Base-by-base conservation (phyloP, 2,113 vertebrate genomes). In the Chionodraco myersi region DNA sequence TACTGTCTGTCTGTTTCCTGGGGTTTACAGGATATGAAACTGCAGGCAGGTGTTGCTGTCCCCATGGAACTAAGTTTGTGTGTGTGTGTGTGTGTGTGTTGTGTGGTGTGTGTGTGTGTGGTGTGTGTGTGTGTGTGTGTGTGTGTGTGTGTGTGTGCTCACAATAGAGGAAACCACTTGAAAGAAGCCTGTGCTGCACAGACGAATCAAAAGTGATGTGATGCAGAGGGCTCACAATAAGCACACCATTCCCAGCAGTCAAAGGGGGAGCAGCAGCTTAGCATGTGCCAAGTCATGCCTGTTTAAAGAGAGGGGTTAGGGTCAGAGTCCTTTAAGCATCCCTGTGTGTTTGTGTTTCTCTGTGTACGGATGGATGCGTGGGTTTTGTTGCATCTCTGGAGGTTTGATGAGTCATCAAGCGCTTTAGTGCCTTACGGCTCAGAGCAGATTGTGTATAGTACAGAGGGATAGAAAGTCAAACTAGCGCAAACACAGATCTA, bases 161-260 rank as follows among this genome's bases (percentile, higher is more conserved):
- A 36, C 26, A 49, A 30, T 80, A 66, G 21, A 70, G 30, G 51
- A 76, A 82, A 84, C 41, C n/a, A 82, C 59, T 83, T 58, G 61
- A 70, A 73, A 80, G 75, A 71, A 63, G 30, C 47, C 47, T 61
- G 75, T 10, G 48, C 71, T 66, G 64, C 52, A 68, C 57, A 82
- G 72, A 81, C 67, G 86, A 88, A 88, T 90, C 79, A 88, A 85
- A 90, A 72, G 72, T 79, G 79, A 90, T 84, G 69, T 78, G 77
- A 54, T 75, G 64, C 75, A 77, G 69, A 83, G 69, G 61, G 63
- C 65, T 76, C 63, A 82, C 75, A 78, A 59, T 75, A 80, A 86
- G 56, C 81, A 74, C 52, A 83, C 36, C 69, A 66, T 58, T 86
- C 59, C 69, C 69, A 64, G 81, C 41, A 72, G 77, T 80, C 78